Evolutionary conservation across 35 echinoderm and acorn worm genomes (phyloP), one percentile per base, ranked within the genome.

Genomic region (Amphiura filiformis): DNA sequence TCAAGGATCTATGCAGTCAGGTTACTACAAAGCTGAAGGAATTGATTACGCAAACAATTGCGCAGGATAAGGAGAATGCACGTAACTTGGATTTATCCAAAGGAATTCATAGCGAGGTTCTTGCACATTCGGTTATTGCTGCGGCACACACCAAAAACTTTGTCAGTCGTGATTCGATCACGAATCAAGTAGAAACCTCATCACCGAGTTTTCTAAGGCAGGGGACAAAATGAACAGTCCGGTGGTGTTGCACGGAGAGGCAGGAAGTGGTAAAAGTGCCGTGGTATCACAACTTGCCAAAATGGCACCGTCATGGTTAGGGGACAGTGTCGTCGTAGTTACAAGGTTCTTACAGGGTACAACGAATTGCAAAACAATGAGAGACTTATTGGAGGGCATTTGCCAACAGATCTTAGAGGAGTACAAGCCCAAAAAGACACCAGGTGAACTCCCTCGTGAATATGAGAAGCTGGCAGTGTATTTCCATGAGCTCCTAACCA

Each of bases 261-360:
- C 90, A 13, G 96, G 96, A 41, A 92, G 93, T 56, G 96, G 96
- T 1, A 99, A 99, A 79, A 94, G 90, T 28, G 87, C 84, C 13
- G 96, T 99, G 13, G 80, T 93, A 36, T 81, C 96, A 5, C 89
- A 94, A 57, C 37, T 98, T 81, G 90, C 91, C 42, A 92, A 94
- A 35, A 79, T 92, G 56, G 90, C 93, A 61, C 90, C 96, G 26
- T 82, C 87, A 15, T 98, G 96, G 96, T 79, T 98, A 28, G 96
- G 96, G 2, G 96, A 98, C 4, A 81, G 79, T 31, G 89, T 84
- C 15, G 81, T 91, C 13, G 82, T 92, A 32, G 87, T 98, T 35
- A 86, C 93, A 37, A 75, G 96, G n/a, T 98, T 94, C 75, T 52
- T 94, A 31, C 87, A 93, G 7, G 86, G 88, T 31, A 90, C 96